Evolutionary conservation across 2,888 invertebrate genomes (phyloP), one percentile per base, ranked within the genome.

Genomic region (Parnassius apollo): DNA sequence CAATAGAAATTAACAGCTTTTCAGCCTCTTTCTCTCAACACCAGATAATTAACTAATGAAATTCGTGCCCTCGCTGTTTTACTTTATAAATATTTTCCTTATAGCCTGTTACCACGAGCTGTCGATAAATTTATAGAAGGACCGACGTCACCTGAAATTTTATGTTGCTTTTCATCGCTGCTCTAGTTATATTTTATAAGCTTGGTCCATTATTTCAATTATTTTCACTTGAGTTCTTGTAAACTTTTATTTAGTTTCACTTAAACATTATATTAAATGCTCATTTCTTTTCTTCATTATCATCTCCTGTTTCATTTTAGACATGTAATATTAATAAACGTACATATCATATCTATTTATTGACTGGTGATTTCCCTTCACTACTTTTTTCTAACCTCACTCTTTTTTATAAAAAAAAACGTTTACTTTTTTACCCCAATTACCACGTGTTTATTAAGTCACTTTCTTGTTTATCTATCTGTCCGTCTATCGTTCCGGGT

Each of bases 111-210:
- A 86, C 88, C 89, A 89, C 88, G 90, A 88, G 81, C 87, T 88
- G 86, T 86, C 89, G 86, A 90, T 89, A 88, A 89, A 89, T 89
- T 89, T 88, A 88, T 89, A 84, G 86, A 84, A 86, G 85, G 86
- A 76, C 83, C 85, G 80, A 83, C 86, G 86, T 88, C 88, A 88
- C 84, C 88, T 88, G 86, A 85, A 88, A 87, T 88, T 89, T 89
- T 87, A 88, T 86, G 84, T 82, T 85, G 81, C 81, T 81, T 83
- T 88, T 84, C 82, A 83, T 83, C 77, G 78, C 76, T 75, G 80
- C 75, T 77, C 75, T 74, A 73, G 76, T 78, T 80, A 76, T 83
- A 83, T 85, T 72, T 85, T 85, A 85, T 84, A 80, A 76, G 75
- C 65, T 66, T 66, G 68, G 65, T 73, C 68, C 73, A 35, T 75